Percentiles rank a stretch among this genome's conserved stretches.
Evolutionary conservation across 2,113 vertebrate genomes (phyloP).

Genomic region (Zosterops hypoxanthus): DNA sequence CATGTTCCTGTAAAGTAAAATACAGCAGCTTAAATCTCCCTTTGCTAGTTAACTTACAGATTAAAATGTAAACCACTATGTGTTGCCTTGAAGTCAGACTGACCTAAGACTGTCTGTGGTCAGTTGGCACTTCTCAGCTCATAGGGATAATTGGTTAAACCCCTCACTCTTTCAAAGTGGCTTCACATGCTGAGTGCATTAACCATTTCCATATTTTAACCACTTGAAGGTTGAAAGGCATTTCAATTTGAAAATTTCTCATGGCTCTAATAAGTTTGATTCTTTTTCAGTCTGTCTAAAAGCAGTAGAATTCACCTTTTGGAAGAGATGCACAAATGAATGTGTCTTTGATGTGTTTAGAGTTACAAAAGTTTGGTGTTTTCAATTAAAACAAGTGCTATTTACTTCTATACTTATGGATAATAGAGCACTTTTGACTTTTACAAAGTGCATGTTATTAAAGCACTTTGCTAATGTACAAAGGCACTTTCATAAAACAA

Average conservation of each 20-base stretch:
- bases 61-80: not conserved
- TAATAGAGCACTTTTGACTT: slow-evolving; percentile 66
- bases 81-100: not conserved
- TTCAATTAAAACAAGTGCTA: slow-evolving; percentile 67
- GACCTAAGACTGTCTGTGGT: not conserved
- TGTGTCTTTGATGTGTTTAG: slow-evolving; percentile 66
- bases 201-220: slow-evolving; percentile 61
- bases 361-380: slow-evolving; percentile 66
- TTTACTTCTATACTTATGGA: slow-evolving; percentile 58
- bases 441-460: slow-evolving; percentile 25
- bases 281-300: slow-evolving; percentile 45
- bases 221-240: slow-evolving; percentile 52
- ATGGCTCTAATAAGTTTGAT: slow-evolving; percentile 37
- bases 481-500: slow-evolving; percentile 59
- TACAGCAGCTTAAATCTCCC: not conserved
- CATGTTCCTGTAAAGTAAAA: not conserved
- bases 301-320: slow-evolving; percentile 55
- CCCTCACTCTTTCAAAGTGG: not conserved
- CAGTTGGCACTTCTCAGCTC: not conserved
- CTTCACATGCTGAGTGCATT: slow-evolving; percentile 20
- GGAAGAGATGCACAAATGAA: slow-evolving; percentile 54
- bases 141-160: not conserved
- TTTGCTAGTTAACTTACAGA: not conserved
- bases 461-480: slow-evolving; percentile 64
- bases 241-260: slow-evolving; percentile 49